Evolutionary conservation across 2,888 invertebrate genomes (phyloP).

Genomic region (Chelonus formosanus): DNA sequence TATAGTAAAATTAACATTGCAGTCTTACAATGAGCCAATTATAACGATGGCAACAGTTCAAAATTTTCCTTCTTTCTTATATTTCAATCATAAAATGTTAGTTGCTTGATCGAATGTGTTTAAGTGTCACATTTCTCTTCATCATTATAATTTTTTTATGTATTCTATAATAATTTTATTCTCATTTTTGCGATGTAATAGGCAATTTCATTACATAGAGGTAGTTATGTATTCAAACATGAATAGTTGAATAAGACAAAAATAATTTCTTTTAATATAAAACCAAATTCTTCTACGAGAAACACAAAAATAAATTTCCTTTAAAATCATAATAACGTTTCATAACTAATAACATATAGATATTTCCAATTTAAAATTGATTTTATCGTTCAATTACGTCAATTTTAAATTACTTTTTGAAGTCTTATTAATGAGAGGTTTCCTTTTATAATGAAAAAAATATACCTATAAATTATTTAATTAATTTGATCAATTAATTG

Average conservation of each 20-base stretch:
- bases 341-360: no score
- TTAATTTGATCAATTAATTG: background rate
- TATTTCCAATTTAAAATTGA: no score
- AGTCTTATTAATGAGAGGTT: no score
- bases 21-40: constrained; percentile 51
- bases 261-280: background rate
- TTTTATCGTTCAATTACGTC: no score
- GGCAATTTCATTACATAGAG: constrained; percentile 19
- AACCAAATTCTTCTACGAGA: no score
- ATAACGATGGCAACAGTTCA: constrained; percentile 48
- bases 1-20: constrained; percentile 50
- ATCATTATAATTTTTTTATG: constrained; percentile 3
- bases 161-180: background rate
- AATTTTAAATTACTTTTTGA: no score
- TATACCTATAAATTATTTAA: background rate
- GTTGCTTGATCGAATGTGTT: constrained; percentile 32
- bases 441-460: background rate
- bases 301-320: no score
- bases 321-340: no score
- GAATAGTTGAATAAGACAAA: background rate
- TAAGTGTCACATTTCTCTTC: constrained; percentile 10
- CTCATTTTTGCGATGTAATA: constrained; percentile 19
- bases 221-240: constrained; percentile 8
- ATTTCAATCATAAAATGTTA: constrained; percentile 33
- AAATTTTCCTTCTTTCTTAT: constrained; percentile 40